Percentiles rank a stretch among this genome's conserved stretches.
phyloP scores from a whole-genome alignment of 2,113 vertebrate genomes.

The Steatornis caripensis region DNA sequence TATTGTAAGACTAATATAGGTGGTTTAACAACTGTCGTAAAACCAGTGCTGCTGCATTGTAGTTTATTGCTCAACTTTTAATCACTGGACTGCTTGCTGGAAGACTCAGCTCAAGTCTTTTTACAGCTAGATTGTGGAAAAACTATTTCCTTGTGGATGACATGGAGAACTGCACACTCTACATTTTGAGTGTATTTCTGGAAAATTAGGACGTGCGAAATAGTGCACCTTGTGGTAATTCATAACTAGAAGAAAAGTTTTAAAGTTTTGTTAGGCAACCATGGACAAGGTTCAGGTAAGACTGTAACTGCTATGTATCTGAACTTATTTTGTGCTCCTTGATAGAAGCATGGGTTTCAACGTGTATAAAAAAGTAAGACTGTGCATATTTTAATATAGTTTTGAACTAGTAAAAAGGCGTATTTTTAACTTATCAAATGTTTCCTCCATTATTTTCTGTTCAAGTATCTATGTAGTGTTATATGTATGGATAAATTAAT shows the following conservation, averaged over 20 bases:
- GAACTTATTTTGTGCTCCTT: neutral
- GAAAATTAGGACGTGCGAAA: neutral
- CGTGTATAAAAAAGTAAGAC: neutral
- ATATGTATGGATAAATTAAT: neutral
- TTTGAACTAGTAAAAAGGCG: neutral
- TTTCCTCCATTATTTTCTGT: neutral
- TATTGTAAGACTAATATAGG: neutral
- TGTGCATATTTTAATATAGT: neutral
- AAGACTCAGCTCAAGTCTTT: neutral
- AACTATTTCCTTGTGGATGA: neutral
- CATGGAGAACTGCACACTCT: neutral
- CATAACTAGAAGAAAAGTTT: neutral
- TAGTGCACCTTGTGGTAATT: neutral
- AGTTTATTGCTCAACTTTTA: conserved; percentile 1
- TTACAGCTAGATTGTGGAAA: neutral
- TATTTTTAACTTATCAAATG: neutral
- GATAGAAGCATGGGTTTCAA: neutral
- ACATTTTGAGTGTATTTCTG: neutral
- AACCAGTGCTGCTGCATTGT: neutral
- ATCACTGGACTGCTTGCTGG: neutral
- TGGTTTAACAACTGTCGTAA: conserved; percentile 12
- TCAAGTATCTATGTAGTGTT: neutral
- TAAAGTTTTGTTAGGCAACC: neutral
- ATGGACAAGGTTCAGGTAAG: neutral
- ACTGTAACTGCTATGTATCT: neutral